Conservation (phyloP, 2,888 invertebrate genomes). For the Noctua pronuba region DNA sequence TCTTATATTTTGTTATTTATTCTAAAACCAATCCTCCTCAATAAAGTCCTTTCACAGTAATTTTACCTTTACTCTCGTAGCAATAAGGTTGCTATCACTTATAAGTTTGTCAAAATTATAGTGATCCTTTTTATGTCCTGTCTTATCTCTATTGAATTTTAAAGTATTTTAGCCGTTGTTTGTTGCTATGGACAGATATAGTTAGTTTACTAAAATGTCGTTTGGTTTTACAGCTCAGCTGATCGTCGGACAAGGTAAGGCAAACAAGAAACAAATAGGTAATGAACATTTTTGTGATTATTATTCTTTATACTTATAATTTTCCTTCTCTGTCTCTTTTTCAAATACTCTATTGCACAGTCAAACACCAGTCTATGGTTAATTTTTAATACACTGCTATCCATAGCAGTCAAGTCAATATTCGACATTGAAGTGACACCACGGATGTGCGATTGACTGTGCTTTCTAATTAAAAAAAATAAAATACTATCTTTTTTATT, state of each 20-base stretch:
- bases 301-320: conserved; percentile 44
- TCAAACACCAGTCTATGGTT: not conserved
- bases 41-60: not conserved
- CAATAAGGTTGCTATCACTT: not conserved
- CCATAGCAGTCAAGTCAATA: not conserved
- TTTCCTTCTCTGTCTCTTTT: conserved; percentile 31
- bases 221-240: conserved; percentile 93
- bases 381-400: not conserved
- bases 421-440: not conserved
- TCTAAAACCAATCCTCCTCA: not conserved
- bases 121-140: not conserved
- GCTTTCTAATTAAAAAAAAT: not conserved
- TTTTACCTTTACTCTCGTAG: not conserved
- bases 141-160: not conserved
- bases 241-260: conserved; percentile 97
- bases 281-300: conserved; percentile 70
- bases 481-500: not conserved
- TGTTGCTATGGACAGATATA: conserved; percentile 17
- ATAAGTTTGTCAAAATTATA: not conserved
- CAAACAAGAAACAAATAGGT: conserved; percentile 72
- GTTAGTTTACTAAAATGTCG: conserved; percentile 63
- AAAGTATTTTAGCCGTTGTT: not conserved
- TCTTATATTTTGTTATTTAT: conserved; percentile 34
- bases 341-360: not conserved
- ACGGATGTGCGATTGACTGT: not conserved